Conservation (phyloP, 2,888 invertebrate genomes). For the Cheilosia scutellata region DNA sequence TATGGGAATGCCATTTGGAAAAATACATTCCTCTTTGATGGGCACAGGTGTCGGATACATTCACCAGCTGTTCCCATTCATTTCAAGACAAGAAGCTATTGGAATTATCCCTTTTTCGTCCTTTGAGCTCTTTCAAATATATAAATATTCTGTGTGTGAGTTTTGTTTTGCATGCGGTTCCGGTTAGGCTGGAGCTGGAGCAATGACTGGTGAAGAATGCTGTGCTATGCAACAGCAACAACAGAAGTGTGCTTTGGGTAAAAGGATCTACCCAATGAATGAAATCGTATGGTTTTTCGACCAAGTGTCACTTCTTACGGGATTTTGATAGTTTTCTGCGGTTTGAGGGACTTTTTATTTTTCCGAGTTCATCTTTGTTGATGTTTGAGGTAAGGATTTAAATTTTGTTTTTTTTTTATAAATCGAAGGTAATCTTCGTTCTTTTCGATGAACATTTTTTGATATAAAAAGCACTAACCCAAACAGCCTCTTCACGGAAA, state of each 20-base stretch:
- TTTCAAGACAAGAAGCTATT: slow-evolving; percentile 54
- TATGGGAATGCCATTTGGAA: slow-evolving; percentile 24
- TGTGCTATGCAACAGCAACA: slow-evolving; percentile 27
- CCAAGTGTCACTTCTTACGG: background rate
- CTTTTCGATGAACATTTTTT: no score
- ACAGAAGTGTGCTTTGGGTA: background rate
- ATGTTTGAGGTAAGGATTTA: no score
- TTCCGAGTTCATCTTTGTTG: no score
- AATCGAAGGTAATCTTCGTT: no score
- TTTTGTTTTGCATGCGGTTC: slow-evolving; percentile 10
- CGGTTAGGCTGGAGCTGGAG: background rate
- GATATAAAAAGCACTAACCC: no score
- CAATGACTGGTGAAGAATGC: slow-evolving; percentile 1
- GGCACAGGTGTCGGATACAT: slow-evolving; percentile 71
- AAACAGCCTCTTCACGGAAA: no score
- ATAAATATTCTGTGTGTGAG: background rate
- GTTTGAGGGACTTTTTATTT: no score
- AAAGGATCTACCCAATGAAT: slow-evolving; percentile 44
- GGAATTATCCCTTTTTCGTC: slow-evolving; percentile 59
- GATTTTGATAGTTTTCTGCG: background rate
- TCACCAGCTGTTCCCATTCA: slow-evolving; percentile 67
- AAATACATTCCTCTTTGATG: slow-evolving; percentile 50
- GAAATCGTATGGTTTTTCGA: slow-evolving; percentile 13
- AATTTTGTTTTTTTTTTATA: no score
- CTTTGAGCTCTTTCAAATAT: slow-evolving; percentile 27